A percentile compares a stretch with the other conserved stretches of the same genome.
These are phyloP conservation scores for Spinus pinus DNA, from an alignment of 2,797 vertebrate genomes.

Conservation along the genomic window DNA sequence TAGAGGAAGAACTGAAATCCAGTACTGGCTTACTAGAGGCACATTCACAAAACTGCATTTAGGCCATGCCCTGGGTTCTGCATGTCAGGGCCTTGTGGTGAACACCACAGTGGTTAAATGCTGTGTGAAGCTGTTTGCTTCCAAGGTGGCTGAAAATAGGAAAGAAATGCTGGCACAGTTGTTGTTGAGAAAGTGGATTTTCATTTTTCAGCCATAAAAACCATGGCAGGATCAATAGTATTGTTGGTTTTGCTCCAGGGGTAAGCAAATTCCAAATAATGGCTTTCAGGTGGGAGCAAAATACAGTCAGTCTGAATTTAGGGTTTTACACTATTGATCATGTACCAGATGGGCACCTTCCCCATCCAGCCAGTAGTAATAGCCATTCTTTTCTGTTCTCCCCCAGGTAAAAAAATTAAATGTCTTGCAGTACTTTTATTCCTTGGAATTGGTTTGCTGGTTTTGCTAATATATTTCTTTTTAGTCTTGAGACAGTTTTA, in stretches of 20 bases:
- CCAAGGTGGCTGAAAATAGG: background rate
- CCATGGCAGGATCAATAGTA: background rate
- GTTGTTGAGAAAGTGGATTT: background rate
- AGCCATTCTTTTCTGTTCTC: background rate
- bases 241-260: background rate
- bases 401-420: background rate
- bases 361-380: background rate
- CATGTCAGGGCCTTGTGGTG: accelerated
- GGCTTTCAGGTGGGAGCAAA: background rate
- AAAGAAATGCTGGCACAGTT: accelerated
- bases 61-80: background rate
- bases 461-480: background rate
- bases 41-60: background rate
- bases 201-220: background rate
- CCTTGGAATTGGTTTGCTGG: background rate
- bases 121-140: background rate
- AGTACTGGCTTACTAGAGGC: background rate
- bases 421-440: background rate
- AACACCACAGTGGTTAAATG: background rate
- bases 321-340: background rate
- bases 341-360: background rate
- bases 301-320: background rate
- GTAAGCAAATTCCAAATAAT: background rate
- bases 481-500: background rate
- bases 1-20: background rate